Evolutionary conservation across 2,113 vertebrate species (phyloP).

Genomic region (Lipophrys pholis): DNA sequence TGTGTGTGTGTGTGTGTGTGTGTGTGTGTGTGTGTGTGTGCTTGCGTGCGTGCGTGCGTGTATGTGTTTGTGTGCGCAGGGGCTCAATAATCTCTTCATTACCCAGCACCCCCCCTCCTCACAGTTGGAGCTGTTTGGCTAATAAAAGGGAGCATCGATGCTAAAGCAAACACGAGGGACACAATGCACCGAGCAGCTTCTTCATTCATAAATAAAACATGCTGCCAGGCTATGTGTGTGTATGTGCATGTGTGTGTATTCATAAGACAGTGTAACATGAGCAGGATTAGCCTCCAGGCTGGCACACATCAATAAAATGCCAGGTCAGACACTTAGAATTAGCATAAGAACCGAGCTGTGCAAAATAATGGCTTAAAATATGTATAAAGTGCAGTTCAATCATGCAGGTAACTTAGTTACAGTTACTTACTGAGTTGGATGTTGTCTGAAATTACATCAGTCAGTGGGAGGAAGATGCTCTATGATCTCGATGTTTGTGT

Average conservation of each 20-base stretch:
- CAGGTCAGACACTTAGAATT: not conserved
- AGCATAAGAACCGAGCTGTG: not conserved
- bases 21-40: not conserved
- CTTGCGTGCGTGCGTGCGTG: constrained; percentile 45
- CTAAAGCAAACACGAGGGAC: constrained; percentile 82
- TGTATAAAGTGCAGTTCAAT: not conserved
- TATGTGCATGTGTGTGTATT: constrained; percentile 15
- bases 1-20: not conserved
- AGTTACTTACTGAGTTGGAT: too few relatives aligned
- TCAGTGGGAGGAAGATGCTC: too few relatives aligned
- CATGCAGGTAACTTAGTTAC: too few relatives aligned
- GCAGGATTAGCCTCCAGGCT: constrained; percentile 23
- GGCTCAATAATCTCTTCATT: constrained; percentile 88
- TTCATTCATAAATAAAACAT: constrained; percentile 85
- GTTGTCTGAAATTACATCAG: too few relatives aligned
- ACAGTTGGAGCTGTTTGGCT: constrained; percentile 82
- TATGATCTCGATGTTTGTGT: too few relatives aligned
- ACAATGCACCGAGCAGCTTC: constrained; percentile 77
- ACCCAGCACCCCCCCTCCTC: constrained; percentile 72
- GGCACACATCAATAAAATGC: constrained; percentile 11
- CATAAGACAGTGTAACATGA: constrained; percentile 62
- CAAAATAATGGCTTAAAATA: not conserved
- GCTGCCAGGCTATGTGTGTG: constrained; percentile 31
- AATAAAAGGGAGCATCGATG: constrained; percentile 85
- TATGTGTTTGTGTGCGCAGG: constrained; percentile 67